phyloP scores from a whole-genome alignment of 2,113 vertebrate genomes.

The Tupaia chinensis region DNA sequence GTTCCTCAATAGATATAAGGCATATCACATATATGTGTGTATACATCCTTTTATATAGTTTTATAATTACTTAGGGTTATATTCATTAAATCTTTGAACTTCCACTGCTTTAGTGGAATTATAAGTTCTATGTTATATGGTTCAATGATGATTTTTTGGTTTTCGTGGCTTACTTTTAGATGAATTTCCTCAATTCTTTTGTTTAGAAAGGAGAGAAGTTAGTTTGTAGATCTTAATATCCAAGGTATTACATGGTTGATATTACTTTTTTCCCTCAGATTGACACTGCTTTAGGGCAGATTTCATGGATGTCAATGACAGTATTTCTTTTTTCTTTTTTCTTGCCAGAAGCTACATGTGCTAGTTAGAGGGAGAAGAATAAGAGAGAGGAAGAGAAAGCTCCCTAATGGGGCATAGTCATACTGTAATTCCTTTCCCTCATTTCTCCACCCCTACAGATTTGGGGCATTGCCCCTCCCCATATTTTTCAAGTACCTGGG shows the following conservation, averaged over 20 bases:
- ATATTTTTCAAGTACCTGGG: too few relatives aligned
- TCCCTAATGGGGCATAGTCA: too few relatives aligned
- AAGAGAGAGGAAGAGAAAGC: too few relatives aligned
- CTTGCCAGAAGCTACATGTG: too few relatives aligned
- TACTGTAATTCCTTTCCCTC: too few relatives aligned
- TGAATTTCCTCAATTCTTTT: slow-evolving; percentile 12
- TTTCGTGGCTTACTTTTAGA: background rate
- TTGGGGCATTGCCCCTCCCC: too few relatives aligned
- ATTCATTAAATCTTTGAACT: background rate
- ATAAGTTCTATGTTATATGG: background rate
- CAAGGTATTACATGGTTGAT: background rate
- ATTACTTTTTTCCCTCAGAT: slow-evolving; percentile 6
- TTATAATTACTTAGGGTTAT: background rate
- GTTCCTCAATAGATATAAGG: background rate
- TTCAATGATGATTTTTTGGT: background rate
- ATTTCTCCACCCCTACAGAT: too few relatives aligned
- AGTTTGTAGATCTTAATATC: slow-evolving; percentile 40
- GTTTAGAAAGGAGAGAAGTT: background rate
- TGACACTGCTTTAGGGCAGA: background rate
- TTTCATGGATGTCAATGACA: background rate
- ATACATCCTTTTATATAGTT: background rate
- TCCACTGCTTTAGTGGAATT: slow-evolving; percentile 13
- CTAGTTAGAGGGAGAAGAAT: too few relatives aligned
- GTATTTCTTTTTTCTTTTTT: background rate
- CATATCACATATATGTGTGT: background rate